Evolutionary conservation across 2,888 invertebrate species (phyloP).

Genomic region (Poecilus cupreus): DNA sequence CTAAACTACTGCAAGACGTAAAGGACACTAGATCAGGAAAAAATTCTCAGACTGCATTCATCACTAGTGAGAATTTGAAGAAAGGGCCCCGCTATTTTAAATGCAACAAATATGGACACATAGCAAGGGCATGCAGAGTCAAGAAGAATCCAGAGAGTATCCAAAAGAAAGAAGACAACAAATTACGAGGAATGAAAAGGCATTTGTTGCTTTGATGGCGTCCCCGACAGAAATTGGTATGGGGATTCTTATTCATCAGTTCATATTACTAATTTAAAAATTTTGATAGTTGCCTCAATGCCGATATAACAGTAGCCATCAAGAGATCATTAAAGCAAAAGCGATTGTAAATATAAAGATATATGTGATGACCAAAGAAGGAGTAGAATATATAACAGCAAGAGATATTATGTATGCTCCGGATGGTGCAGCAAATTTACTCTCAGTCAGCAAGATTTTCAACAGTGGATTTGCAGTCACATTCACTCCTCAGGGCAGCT

Average conservation of each 20-base stretch:
- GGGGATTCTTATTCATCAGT: neutral
- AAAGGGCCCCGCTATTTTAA: neutral
- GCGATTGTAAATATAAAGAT: constrained; percentile 40
- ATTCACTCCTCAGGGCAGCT: constrained; percentile 1
- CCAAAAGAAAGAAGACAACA: neutral
- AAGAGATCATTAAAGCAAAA: neutral
- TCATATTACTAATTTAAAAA: neutral
- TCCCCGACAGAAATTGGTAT: neutral
- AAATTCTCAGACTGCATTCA: neutral
- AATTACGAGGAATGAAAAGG: neutral
- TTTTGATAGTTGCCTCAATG: neutral
- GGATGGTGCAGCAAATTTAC: neutral
- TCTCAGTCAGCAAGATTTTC: no score
- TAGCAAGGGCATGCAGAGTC: neutral
- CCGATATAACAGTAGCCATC: neutral
- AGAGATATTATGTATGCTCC: constrained; percentile 12
- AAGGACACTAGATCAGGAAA: no score
- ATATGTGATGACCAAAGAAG: neutral
- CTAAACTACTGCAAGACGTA: neutral
- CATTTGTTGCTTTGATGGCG: neutral
- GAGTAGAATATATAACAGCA: neutral
- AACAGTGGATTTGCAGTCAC: neutral
- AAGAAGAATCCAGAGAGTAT: neutral
- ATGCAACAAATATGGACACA: neutral
- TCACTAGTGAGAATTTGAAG: neutral